Evolutionary conservation across 2,888 invertebrate species (phyloP), one percentile per base, ranked within the genome.

Genomic region (Leptopilina syphax): DNA sequence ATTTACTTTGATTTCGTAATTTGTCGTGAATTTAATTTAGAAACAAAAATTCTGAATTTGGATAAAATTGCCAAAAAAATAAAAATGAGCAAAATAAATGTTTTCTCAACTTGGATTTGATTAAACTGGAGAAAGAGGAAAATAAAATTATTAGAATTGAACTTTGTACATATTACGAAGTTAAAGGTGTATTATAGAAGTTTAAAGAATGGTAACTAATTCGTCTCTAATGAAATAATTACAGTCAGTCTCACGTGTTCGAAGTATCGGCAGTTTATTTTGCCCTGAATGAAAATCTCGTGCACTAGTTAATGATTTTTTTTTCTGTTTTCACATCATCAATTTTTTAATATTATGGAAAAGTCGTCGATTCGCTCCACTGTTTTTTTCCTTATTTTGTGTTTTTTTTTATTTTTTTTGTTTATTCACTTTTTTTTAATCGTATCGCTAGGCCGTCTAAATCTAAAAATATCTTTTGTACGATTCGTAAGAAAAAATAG

Each of bases 161-260:
- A 50, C 50, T 50, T 50, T 50, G 50, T 50, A 50, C 24, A 63
- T 7, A 63, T 63, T 4, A 63, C 63, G 13, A 34, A 57, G 27
- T 73, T 1, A 41, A 34, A 60, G 54, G 8, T 9, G 50, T 50
- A 10, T 50, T 10, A 8, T 47, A 60, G n/a, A 60, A 60, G 6
- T 70, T 80, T 79, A 77, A 79, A 77, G 34, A 80, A 83, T 79
- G 77, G 83, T 80, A 80, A 84, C 80, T 82, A 86, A 85, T 84
- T 83, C 82, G 84, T 85, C 81, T 84, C 82, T 85, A 86, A 83
- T 84, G 82, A 86, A 86, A 86, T 60, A 80, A 84, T 86, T 85
- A 88, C 85, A 86, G 86, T 90, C 90, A 89, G 89, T 89, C 90
- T 89, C 89, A 89, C 85, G 82, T 86, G 82, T 88, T 86, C 84